Evolutionary conservation across 2,113 vertebrate species (phyloP).

Genomic region (Bos javanicus): DNA sequence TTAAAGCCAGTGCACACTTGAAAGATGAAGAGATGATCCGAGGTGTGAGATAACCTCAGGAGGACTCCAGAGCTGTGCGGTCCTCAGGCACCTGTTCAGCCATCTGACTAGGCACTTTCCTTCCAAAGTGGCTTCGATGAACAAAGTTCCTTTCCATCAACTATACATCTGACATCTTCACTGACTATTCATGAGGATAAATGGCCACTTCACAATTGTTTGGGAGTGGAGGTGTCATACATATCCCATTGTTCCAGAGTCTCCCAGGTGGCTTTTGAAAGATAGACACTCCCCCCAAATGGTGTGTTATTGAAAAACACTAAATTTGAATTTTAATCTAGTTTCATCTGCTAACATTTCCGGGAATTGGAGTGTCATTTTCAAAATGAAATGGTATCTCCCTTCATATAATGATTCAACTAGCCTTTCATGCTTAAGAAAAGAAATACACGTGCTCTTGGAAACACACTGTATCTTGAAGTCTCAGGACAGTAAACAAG

Average conservation of each 20-base stretch:
- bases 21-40: fast-evolving
- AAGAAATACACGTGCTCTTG: not conserved
- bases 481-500: not conserved
- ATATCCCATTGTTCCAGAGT: not conserved
- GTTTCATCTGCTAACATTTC: not conserved
- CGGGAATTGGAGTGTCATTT: not conserved
- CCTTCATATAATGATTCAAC: not conserved
- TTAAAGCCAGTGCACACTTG: fast-evolving
- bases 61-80: fast-evolving
- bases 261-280: not conserved
- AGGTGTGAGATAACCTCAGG: fast-evolving
- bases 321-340: not conserved
- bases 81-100: fast-evolving
- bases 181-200: fast-evolving
- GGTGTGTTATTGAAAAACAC: not conserved
- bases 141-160: not conserved
- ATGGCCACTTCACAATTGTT: fast-evolving
- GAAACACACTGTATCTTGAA: not conserved
- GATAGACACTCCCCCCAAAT: fast-evolving
- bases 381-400: not conserved
- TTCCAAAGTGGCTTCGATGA: not conserved
- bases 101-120: not conserved
- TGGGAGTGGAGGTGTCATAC: no score
- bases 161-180: not conserved
- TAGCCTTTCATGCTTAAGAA: not conserved